Percentiles rank a stretch among this genome's conserved stretches.
Conservation (phyloP, 2,797 vertebrate genomes). For the Pangasius sanitwongsei region DNA sequence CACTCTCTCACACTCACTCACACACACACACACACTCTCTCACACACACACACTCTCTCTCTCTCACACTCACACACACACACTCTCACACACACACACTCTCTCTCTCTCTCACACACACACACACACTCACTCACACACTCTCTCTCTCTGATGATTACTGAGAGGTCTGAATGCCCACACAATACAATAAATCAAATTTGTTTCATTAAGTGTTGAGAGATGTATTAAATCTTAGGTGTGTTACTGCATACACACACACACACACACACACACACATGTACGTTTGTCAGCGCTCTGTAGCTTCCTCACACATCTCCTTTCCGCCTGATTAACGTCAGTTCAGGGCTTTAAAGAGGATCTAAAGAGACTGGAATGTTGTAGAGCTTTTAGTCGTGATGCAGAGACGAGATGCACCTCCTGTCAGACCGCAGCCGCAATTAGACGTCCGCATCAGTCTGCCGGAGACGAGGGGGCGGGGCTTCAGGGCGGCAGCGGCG, state of each 20-base stretch:
- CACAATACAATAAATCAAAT: not conserved
- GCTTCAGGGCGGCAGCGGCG: too few species aligned
- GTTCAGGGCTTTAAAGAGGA: not conserved
- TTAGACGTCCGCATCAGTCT: not conserved
- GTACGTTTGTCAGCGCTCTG: not conserved
- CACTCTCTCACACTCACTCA: too few species aligned
- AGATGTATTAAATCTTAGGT: not conserved
- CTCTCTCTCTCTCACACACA: too few species aligned
- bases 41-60: too few species aligned
- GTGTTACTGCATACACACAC: not conserved
- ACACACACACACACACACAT: not conserved
- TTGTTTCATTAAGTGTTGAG: not conserved
- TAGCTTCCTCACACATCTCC: not conserved
- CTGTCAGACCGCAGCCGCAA: not conserved
- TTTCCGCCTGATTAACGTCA: not conserved
- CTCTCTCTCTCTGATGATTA: not conserved
- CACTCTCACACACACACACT: too few species aligned
- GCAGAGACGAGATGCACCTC: not conserved
- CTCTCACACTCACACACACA: too few species aligned
- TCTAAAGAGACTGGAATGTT: not conserved
- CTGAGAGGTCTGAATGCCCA: not conserved
- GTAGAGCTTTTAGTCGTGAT: constrained; percentile 17
- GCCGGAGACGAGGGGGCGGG: not conserved
- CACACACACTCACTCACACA: not conserved
- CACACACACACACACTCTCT: too few species aligned